Base-by-base conservation (phyloP, 2,113 vertebrate genomes). In the Melanerpes formicivorus region DNA sequence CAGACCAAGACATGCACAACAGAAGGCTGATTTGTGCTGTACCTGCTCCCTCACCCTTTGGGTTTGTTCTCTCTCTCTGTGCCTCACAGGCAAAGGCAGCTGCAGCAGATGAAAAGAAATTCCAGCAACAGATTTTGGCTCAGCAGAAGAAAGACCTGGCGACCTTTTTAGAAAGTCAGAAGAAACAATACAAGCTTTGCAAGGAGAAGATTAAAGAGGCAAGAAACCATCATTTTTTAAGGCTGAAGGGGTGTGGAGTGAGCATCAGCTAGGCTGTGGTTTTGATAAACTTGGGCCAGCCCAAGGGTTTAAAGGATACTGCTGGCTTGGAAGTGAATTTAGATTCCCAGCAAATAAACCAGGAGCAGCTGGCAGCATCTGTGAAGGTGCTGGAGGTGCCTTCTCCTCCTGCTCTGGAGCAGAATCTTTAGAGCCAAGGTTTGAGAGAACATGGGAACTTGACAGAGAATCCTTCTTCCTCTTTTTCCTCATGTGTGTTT, bases 191-290 rank as follows among this genome's bases (percentile, higher is more conserved):
- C 97, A 99, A 99, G 97, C 98, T 99, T 97, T 99, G 99, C 98
- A 99, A 99, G 97, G 99, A 99, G 97, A 99, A 99, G 97, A 99
- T 99, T 96, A 99, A 99, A 98, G 99, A 99, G 99, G 99, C 98
- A 97, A 98, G 97, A 84, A 91, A 42, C 67, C 5, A 14, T 84
- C 58, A 67, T 62, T 56, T 76, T 76, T 76, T 5, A 4, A 62
- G 75, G 74, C 75, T 64, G 74, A 83, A 90, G 87, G 73, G 85
- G 59, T 93, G 91, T 91, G 82, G 46, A 37, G 71, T 27, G 80
- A 90, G 55, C 44, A 29, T 0, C 3, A 87, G 29, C n/a, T 85
- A 94, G 59, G 32, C 40, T 91, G 76, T 29, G 0, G 0, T 88
- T 93, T 73, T 74, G 86, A 88, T 75, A 80, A 86, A 65, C 37